Percentiles rank a stretch among this genome's conserved stretches.
Conservation (phyloP, 2,797 vertebrate genomes). For the Rallus crepitans region DNA sequence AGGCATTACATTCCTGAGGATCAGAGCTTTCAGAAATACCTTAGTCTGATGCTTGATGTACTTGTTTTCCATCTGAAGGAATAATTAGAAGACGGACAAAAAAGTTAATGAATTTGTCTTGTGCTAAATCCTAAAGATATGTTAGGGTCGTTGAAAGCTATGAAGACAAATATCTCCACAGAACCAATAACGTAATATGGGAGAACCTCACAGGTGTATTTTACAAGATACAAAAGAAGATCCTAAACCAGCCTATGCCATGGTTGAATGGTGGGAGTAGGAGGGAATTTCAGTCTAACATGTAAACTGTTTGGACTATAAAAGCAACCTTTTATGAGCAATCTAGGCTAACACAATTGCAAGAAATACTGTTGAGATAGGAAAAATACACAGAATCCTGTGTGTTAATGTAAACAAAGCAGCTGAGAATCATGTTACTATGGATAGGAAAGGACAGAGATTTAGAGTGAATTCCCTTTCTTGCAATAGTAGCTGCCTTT, state of each 20-base stretch:
- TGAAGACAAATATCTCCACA: neutral
- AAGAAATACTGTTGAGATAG: neutral
- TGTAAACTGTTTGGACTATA: neutral
- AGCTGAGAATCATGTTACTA: neutral
- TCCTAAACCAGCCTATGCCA: neutral
- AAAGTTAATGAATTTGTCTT: neutral
- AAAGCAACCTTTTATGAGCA: neutral
- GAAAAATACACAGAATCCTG: neutral
- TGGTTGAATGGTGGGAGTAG: neutral
- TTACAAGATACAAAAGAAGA: neutral
- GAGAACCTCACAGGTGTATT: neutral
- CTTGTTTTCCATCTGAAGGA: neutral
- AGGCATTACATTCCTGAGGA: neutral
- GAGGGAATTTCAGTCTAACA: neutral
- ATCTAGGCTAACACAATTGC: neutral
- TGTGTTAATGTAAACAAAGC: neutral
- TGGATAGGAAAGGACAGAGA: neutral
- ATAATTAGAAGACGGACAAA: neutral
- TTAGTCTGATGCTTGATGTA: neutral
- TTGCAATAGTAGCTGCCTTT: rapidly evolving
- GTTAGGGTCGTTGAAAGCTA: neutral
- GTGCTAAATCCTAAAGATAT: neutral
- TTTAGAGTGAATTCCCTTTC: neutral
- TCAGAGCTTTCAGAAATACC: neutral
- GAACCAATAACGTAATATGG: neutral